Evolutionary conservation across 2,888 invertebrate genomes (phyloP).

Genomic region (Ophonus ardosiacus): DNA sequence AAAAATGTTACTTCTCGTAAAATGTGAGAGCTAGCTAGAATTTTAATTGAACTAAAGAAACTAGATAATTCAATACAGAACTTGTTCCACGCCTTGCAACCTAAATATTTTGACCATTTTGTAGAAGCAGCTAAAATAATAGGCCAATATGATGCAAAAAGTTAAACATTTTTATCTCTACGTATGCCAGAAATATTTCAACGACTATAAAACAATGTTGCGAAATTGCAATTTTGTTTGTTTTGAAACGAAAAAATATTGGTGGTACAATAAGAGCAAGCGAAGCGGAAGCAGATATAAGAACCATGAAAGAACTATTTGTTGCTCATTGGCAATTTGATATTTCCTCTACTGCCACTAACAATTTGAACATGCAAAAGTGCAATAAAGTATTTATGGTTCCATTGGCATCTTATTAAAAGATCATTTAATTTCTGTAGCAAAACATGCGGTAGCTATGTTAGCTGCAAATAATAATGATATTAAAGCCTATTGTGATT

Average conservation of each 20-base stretch:
- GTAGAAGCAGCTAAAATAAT: slow-evolving; percentile 65
- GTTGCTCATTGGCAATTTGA: slow-evolving; percentile 63
- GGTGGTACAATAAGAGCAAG: slow-evolving; percentile 53
- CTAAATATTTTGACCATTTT: slow-evolving; percentile 65
- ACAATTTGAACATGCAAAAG: slow-evolving; percentile 51
- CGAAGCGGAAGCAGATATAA: slow-evolving; percentile 66
- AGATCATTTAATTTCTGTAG: slow-evolving; percentile 52
- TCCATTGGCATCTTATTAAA: slow-evolving; percentile 65
- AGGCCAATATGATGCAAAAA: slow-evolving; percentile 65
- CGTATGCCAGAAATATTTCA: slow-evolving; percentile 67
- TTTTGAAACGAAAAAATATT: slow-evolving; percentile 64
- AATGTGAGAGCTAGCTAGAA: slow-evolving; percentile 65
- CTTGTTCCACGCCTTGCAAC: slow-evolving; percentile 64
- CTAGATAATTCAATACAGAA: slow-evolving; percentile 55
- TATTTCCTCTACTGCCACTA: slow-evolving; percentile 11
- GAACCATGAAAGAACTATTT: slow-evolving; percentile 66
- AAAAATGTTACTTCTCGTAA: slow-evolving; percentile 65
- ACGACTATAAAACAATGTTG: slow-evolving; percentile 68
- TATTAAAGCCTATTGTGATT: slow-evolving; percentile 51
- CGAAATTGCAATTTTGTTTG: slow-evolving; percentile 65
- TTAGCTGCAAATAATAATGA: background rate
- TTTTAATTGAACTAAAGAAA: slow-evolving; percentile 64
- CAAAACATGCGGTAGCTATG: slow-evolving; percentile 2
- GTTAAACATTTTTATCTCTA: slow-evolving; percentile 66
- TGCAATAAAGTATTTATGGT: slow-evolving; percentile 64